Evolutionary conservation across 1,140 invertebrate genomes (phyloP).

Genomic region (Nymphalis io): DNA sequence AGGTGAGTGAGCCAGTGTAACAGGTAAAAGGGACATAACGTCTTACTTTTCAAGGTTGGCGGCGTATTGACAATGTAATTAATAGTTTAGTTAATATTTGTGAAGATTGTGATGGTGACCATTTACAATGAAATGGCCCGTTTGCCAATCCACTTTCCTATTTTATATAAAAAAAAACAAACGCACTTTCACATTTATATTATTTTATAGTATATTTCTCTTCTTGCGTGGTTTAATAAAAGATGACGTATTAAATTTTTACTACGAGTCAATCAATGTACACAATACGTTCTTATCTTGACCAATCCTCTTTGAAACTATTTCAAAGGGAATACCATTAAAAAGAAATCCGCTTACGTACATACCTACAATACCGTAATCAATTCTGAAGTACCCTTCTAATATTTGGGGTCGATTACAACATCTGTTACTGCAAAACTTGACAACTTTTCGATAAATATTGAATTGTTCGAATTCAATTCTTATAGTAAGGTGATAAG

Average conservation of each 20-base stretch:
- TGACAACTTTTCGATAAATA: slow-evolving; percentile 14
- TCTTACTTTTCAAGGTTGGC: too few relatives aligned
- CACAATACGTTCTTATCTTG: slow-evolving; percentile 43
- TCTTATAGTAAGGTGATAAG: slow-evolving; percentile 19
- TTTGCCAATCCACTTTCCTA: too few relatives aligned
- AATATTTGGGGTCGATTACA: slow-evolving; percentile 60
- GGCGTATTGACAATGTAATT: too few relatives aligned
- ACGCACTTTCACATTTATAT: too few relatives aligned
- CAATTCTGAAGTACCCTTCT: slow-evolving; percentile 69
- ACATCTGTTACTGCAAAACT: slow-evolving; percentile 53
- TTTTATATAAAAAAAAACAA: too few relatives aligned
- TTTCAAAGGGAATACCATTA: slow-evolving; percentile 61
- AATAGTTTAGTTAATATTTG: too few relatives aligned
- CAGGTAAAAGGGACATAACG: too few relatives aligned
- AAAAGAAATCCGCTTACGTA: slow-evolving; percentile 73
- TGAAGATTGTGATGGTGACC: too few relatives aligned
- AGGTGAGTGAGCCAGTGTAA: too few relatives aligned
- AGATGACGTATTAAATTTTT: slow-evolving; percentile 2
- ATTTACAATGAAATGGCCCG: too few relatives aligned
- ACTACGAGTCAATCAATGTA: slow-evolving; percentile 39
- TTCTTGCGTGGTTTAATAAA: neutral
- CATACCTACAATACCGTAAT: slow-evolving; percentile 66
- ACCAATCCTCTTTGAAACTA: slow-evolving; percentile 38
- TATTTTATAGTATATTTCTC: too few relatives aligned
- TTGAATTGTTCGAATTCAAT: neutral